These are phyloP conservation scores for Ispidina lecontei DNA, from an alignment of 2,797 vertebrate species.

Conservation along the genomic window DNA sequence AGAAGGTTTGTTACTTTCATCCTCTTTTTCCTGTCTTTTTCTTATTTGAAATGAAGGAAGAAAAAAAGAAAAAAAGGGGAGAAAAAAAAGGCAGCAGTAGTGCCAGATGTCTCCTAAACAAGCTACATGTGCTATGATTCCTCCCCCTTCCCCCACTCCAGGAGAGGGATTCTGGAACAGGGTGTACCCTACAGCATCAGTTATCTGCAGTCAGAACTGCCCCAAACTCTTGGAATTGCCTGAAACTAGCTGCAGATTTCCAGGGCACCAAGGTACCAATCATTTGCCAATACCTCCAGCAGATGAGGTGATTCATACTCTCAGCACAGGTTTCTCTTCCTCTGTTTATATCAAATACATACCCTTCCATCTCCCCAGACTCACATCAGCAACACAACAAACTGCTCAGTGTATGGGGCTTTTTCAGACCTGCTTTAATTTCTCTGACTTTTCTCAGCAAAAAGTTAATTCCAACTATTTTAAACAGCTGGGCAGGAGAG, in stretches of 20 bases:
- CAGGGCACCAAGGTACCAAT: not conserved
- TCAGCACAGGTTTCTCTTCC: not conserved
- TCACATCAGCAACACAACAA: not conserved
- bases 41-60: not conserved
- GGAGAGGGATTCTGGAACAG: not conserved
- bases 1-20: not conserved
- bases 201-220: not conserved
- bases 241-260: rapidly evolving
- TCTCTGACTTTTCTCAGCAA: not conserved
- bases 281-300: not conserved
- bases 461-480: not conserved
- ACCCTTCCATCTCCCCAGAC: not conserved
- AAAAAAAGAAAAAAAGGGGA: not conserved
- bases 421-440: not conserved
- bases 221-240: rapidly evolving
- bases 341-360: not conserved
- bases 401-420: not conserved
- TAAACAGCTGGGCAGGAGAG: not conserved
- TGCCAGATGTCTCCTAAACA: constrained; percentile 48
- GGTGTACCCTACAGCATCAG: not conserved
- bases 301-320: not conserved
- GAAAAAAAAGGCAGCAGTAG: not conserved
- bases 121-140: constrained; percentile 22
- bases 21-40: not conserved
- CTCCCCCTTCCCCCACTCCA: constrained; percentile 15